Conservation (phyloP, 2,888 invertebrate genomes). For the Hyppa rectilinea region DNA sequence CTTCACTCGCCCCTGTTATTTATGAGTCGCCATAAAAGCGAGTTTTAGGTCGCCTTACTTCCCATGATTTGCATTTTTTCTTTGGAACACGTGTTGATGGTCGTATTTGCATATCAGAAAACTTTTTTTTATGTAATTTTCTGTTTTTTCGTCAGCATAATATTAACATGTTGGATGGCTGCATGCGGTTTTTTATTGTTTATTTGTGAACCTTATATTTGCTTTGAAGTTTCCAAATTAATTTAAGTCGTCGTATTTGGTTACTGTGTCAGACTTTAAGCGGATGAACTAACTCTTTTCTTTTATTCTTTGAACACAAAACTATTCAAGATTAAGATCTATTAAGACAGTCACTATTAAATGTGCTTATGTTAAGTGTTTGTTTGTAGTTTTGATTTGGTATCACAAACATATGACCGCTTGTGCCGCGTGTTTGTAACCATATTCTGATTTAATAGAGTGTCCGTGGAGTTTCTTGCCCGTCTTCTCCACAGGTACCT, state of each 20-base stretch:
- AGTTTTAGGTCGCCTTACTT: slow-evolving; percentile 64
- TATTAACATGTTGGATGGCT: slow-evolving; percentile 50
- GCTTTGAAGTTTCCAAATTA: slow-evolving; percentile 16
- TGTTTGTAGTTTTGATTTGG: not conserved
- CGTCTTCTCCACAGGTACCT: too few relatives aligned
- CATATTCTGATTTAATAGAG: too few relatives aligned
- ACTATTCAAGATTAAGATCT: not conserved
- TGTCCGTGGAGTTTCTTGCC: too few relatives aligned
- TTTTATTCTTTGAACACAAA: not conserved
- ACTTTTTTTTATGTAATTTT: slow-evolving; percentile 63
- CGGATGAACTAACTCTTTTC: not conserved
- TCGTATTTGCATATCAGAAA: slow-evolving; percentile 70
- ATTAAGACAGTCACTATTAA: not conserved
- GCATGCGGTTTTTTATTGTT: slow-evolving; percentile 35
- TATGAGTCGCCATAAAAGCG: slow-evolving; percentile 74
- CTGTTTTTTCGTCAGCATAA: slow-evolving; percentile 57
- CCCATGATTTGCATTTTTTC: slow-evolving; percentile 78
- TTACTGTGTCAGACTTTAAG: not conserved
- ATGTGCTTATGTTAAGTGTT: not conserved
- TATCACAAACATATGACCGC: not conserved
- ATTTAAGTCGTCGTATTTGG: slow-evolving; percentile 1
- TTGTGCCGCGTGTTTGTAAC: too few relatives aligned
- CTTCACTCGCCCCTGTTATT: slow-evolving; percentile 65
- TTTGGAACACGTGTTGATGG: slow-evolving; percentile 75
- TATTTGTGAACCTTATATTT: slow-evolving; percentile 31